A percentile compares a stretch with the other conserved stretches of the same genome.
Evolutionary conservation across 1,140 invertebrate species (phyloP).

Genomic region (Apis mellifera): DNA sequence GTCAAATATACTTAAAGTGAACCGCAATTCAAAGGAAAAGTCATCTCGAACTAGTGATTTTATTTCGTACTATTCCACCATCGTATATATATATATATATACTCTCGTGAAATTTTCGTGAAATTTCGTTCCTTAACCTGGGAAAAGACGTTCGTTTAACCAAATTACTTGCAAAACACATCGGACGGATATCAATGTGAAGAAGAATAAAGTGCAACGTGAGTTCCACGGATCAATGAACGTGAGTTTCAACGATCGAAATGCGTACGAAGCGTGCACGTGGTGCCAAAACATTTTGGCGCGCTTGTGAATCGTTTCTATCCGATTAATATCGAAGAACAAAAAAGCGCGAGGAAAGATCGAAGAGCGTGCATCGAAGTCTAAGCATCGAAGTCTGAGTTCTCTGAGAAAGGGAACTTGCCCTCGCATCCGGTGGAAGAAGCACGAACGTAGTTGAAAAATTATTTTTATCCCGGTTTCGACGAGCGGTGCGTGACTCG

Average conservation of each 20-base stretch:
- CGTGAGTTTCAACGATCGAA: no score
- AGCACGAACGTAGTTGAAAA: conserved; percentile 36
- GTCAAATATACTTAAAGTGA: conserved; percentile 8
- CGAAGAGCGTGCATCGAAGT: not conserved
- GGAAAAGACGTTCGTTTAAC: no score
- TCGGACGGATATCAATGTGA: no score
- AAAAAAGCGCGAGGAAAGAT: no score
- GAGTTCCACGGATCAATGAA: no score
- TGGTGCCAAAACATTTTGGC: not conserved
- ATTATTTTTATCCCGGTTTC: conserved; percentile 58
- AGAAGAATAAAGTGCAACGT: no score
- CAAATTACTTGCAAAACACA: no score
- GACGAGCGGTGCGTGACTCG: not conserved
- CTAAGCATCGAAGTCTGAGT: not conserved
- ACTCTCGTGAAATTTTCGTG: no score
- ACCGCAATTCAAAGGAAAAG: not conserved
- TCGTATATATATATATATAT: no score
- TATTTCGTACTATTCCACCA: no score
- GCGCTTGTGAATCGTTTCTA: not conserved
- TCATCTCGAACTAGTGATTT: not conserved
- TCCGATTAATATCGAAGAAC: no score
- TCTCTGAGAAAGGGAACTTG: not conserved
- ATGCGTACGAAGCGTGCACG: not conserved
- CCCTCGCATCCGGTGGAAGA: conserved; percentile 47
- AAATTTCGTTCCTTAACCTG: no score